These are phyloP conservation scores for Chroicocephalus ridibundus DNA, from an alignment of 2,113 vertebrate species.

Conservation along the genomic window DNA sequence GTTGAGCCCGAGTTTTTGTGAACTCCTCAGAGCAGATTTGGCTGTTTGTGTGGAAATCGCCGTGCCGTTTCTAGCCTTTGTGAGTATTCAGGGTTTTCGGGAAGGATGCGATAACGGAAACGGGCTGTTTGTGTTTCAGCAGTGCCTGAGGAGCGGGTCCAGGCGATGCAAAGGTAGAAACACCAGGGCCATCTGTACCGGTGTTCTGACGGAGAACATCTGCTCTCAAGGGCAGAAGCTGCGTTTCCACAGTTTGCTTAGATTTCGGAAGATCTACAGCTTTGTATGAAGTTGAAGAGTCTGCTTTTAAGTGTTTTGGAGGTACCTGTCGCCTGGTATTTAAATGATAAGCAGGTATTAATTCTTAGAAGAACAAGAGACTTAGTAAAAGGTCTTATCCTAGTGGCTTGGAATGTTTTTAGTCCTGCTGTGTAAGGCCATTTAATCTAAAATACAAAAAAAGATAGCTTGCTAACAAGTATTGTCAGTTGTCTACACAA, in stretches of 20 bases:
- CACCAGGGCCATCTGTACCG: not conserved
- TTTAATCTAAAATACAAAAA: not conserved
- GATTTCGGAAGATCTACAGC: not conserved
- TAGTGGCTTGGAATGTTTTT: not conserved
- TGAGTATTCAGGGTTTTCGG: fast-evolving
- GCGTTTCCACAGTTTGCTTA: not conserved
- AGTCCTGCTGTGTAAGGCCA: not conserved
- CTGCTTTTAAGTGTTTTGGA: not conserved
- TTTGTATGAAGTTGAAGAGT: not conserved
- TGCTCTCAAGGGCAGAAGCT: not conserved
- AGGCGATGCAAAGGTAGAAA: not conserved
- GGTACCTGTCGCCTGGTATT: not conserved
- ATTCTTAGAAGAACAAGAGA: not conserved
- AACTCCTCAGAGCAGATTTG: not conserved
- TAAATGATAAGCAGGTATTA: not conserved
- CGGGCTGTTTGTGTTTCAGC: not conserved
- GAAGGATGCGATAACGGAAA: not conserved
- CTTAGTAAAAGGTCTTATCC: not conserved
- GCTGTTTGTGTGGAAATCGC: not conserved
- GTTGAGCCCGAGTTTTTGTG: not conserved
- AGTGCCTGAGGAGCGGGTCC: not conserved
- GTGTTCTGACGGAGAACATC: not conserved
- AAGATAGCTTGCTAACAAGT: not conserved
- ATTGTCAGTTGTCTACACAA: not conserved
- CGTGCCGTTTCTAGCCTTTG: fast-evolving